Percentiles rank a stretch among this genome's conserved stretches.
Evolutionary conservation across 64 coral and sea anemone genomes (phyloP).

Genomic region (Acropora tenuis): DNA sequence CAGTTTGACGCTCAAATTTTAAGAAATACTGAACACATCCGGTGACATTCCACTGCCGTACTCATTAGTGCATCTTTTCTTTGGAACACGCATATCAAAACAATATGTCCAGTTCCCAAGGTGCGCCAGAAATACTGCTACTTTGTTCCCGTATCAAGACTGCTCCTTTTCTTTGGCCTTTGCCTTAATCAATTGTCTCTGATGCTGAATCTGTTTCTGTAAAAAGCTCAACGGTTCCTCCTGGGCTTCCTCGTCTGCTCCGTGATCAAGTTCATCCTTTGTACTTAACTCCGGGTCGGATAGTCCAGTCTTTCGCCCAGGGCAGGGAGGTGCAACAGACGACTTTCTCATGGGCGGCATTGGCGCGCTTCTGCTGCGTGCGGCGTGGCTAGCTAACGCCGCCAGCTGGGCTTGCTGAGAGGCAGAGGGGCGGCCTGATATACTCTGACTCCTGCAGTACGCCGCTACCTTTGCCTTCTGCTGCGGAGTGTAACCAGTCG

Average conservation of each 20-base stretch:
- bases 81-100: no score
- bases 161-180: slow-evolving; percentile 66
- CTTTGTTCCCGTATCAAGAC: slow-evolving; percentile 1
- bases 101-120: no score
- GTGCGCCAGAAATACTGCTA: neutral
- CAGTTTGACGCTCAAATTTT: neutral
- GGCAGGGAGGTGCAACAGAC: slow-evolving; percentile 63
- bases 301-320: slow-evolving; percentile 31
- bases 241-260: neutral
- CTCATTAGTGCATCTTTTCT: no score
- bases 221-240: slow-evolving; percentile 60
- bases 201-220: slow-evolving; percentile 78
- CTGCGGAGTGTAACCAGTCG: slow-evolving; percentile 58
- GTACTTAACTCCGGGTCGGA: slow-evolving; percentile 4
- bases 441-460: slow-evolving; percentile 83
- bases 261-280: neutral
- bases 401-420: slow-evolving; percentile 89
- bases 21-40: neutral
- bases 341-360: slow-evolving; percentile 92
- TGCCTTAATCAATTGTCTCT: slow-evolving; percentile 74
- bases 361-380: slow-evolving; percentile 88
- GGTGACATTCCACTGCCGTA: neutral
- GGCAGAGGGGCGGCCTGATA: slow-evolving; percentile 78
- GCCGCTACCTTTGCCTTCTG: slow-evolving; percentile 58
- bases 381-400: slow-evolving; percentile 87